Evolutionary conservation across 2,888 invertebrate species (phyloP).

Genomic region (Ptilodon capucinus): DNA sequence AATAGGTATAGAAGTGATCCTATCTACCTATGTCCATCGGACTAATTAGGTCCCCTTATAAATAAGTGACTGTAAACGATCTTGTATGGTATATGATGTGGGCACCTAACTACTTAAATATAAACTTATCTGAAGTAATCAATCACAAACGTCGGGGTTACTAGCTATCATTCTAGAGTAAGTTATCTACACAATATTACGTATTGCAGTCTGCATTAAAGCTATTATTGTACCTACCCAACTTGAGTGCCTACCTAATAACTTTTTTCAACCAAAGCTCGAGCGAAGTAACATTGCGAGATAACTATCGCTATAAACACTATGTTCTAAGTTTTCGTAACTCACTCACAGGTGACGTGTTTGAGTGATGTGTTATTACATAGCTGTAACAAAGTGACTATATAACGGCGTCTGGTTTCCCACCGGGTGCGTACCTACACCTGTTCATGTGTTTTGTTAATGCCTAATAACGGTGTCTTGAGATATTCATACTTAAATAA

Average conservation of each 20-base stretch:
- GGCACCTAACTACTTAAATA: too few relatives aligned
- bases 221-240: too few relatives aligned
- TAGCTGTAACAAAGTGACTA: slow-evolving; percentile 21
- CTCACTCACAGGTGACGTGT: slow-evolving; percentile 13
- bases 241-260: too few relatives aligned
- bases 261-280: background rate
- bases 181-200: background rate
- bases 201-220: too few relatives aligned
- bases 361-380: slow-evolving; percentile 25
- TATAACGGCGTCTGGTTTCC: slow-evolving; percentile 24
- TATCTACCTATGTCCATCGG: background rate
- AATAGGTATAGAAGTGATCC: too few relatives aligned
- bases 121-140: too few relatives aligned
- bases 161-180: background rate
- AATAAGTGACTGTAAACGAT: too few relatives aligned
- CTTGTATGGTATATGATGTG: too few relatives aligned
- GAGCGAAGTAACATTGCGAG: background rate
- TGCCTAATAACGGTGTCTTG: slow-evolving; percentile 21
- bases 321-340: slow-evolving; percentile 17
- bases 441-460: slow-evolving; percentile 19
- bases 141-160: too few relatives aligned
- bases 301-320: slow-evolving; percentile 14
- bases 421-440: slow-evolving; percentile 19
- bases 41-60: background rate
- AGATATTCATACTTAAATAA: slow-evolving; percentile 15